Evolutionary conservation across 2,888 invertebrate species (phyloP).

Genomic region (Euzophera pinguis): DNA sequence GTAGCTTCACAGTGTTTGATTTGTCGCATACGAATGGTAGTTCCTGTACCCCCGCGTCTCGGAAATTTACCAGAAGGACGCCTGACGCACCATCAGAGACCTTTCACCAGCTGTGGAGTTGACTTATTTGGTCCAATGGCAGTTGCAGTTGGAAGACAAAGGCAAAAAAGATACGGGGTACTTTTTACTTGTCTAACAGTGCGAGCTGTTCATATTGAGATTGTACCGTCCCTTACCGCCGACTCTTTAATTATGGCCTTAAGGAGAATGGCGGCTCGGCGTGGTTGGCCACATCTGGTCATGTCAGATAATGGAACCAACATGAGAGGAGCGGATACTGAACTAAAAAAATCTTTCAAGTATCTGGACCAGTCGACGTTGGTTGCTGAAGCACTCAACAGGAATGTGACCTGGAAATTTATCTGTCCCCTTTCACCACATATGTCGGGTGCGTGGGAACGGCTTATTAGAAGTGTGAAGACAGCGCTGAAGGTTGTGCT

Average conservation of each 20-base stretch:
- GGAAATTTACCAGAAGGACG: slow-evolving; percentile 20
- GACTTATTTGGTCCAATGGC: slow-evolving; percentile 1
- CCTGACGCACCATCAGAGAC: slow-evolving; percentile 17
- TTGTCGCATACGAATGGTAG: slow-evolving; percentile 10
- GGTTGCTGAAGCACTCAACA: background rate
- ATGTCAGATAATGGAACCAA: slow-evolving; percentile 21
- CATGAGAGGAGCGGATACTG: background rate
- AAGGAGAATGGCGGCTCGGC: slow-evolving; percentile 23
- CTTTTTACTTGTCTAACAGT: slow-evolving; percentile 26
- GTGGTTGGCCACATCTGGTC: slow-evolving; percentile 22
- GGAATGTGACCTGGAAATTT: slow-evolving; percentile 1
- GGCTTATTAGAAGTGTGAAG: slow-evolving; percentile 8
- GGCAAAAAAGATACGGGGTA: slow-evolving; percentile 11
- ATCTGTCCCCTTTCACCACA: background rate
- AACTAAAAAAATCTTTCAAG: background rate
- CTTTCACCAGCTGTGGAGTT: slow-evolving; percentile 11
- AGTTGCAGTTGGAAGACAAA: background rate
- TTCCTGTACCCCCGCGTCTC: slow-evolving; percentile 5
- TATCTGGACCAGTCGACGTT: background rate
- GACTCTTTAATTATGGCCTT: slow-evolving; percentile 26
- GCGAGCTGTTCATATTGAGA: slow-evolving; percentile 24
- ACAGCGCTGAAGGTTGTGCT: background rate
- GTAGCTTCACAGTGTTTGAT: slow-evolving; percentile 13
- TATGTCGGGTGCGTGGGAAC: slow-evolving; percentile 9
- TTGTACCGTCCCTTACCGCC: slow-evolving; percentile 18